These are phyloP conservation scores for Tangachromis dhanisi DNA, from an alignment of 2,113 vertebrate genomes.

Conservation along the genomic window DNA sequence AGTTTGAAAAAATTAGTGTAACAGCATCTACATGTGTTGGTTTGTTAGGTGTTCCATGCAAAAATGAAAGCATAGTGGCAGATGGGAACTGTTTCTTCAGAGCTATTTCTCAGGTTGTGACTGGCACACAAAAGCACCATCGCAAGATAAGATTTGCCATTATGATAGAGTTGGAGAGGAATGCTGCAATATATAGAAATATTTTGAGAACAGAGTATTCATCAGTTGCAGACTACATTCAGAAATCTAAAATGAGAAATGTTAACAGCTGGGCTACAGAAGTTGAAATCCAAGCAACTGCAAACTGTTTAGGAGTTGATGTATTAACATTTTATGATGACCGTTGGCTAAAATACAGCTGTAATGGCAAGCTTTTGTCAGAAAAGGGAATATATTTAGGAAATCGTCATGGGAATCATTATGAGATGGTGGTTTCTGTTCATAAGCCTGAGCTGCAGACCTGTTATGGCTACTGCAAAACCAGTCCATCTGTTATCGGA, in stretches of 20 bases:
- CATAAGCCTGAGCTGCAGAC: fast-evolving
- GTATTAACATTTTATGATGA: not conserved
- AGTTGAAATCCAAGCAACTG: not conserved
- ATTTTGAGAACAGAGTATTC: fast-evolving
- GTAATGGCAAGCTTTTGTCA: fast-evolving
- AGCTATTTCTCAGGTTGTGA: not conserved
- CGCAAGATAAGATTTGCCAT: fast-evolving
- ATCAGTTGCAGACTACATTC: fast-evolving
- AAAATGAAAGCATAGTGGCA: fast-evolving
- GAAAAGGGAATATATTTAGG: not conserved
- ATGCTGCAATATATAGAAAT: not conserved
- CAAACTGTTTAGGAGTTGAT: fast-evolving
- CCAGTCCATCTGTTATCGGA: fast-evolving
- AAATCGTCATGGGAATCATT: not conserved
- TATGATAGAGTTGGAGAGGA: not conserved
- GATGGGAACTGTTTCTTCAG: not conserved
- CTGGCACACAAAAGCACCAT: not conserved
- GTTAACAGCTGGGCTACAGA: not conserved
- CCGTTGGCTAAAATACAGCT: not conserved
- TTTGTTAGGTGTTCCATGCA: not conserved
- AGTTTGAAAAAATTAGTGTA: not conserved
- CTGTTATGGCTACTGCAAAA: not conserved
- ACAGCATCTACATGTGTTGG: fast-evolving
- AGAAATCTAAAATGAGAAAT: not conserved
- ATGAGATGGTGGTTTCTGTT: fast-evolving